Evolutionary conservation across 2,113 vertebrate genomes (phyloP).

Genomic region (Hucho hucho): DNA sequence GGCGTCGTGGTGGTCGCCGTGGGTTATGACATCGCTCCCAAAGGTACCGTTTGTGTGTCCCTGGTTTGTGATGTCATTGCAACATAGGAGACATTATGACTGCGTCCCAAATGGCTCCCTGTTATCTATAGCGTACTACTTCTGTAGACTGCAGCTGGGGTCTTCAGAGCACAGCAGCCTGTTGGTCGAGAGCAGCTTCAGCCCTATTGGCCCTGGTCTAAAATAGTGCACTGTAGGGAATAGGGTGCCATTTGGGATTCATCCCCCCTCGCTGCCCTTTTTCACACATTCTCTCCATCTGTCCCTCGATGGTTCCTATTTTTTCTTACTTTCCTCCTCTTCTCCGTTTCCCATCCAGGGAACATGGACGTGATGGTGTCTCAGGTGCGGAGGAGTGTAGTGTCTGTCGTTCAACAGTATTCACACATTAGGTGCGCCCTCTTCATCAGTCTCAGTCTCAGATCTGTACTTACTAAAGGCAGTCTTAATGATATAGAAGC

Average conservation of each 20-base stretch:
- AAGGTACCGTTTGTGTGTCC: conserved; percentile 71
- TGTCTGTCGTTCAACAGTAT: conserved; percentile 75
- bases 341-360: conserved; percentile 65
- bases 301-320: not conserved
- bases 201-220: not conserved
- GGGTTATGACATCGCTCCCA: conserved; percentile 84
- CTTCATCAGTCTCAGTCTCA: too few relatives aligned
- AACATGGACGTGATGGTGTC: conserved; percentile 88
- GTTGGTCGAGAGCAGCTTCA: too few relatives aligned
- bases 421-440: conserved; percentile 74
- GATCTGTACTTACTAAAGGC: too few relatives aligned
- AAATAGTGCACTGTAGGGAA: too few relatives aligned
- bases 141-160: too few relatives aligned
- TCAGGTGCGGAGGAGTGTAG: conserved; percentile 82
- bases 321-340: not conserved
- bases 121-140: too few relatives aligned
- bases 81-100: not conserved
- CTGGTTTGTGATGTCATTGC: not conserved
- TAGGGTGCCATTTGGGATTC: too few relatives aligned
- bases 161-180: too few relatives aligned
- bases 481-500: too few relatives aligned
- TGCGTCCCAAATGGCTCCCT: too few relatives aligned
- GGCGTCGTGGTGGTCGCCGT: conserved; percentile 81
- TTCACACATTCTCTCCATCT: not conserved
- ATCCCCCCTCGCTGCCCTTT: not conserved